phyloP scores from a whole-genome alignment of 2,797 vertebrate species.

The Craterocephalus amniculus region DNA sequence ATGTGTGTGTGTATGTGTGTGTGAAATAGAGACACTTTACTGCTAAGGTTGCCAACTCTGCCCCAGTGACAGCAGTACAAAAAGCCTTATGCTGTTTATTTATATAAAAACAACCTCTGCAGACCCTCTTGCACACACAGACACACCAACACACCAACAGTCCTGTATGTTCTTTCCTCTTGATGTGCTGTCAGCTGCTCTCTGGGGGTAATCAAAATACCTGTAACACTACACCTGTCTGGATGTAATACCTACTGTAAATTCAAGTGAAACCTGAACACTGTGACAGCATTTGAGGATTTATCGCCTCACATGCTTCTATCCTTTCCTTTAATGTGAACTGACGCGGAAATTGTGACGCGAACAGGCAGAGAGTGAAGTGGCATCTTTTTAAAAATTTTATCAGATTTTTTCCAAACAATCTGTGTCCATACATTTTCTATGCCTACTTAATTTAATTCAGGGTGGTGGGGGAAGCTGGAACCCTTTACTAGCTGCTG shows the following conservation, averaged over 20 bases:
- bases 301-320: constrained; percentile 32
- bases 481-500: too few species aligned
- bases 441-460: too few species aligned
- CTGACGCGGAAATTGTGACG: constrained; percentile 23
- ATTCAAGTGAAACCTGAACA: constrained; percentile 52
- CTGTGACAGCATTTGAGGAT: constrained; percentile 32
- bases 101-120: constrained; percentile 52
- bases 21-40: constrained; percentile 23
- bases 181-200: constrained; percentile 54
- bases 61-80: constrained; percentile 55
- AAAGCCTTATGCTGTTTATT: constrained; percentile 56
- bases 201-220: constrained; percentile 65
- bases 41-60: constrained; percentile 38
- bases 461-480: too few species aligned
- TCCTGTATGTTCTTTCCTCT: constrained; percentile 61
- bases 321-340: constrained; percentile 34
- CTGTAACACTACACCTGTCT: constrained; percentile 61
- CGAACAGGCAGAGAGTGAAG: constrained; percentile 2
- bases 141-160: constrained; percentile 6
- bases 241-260: constrained; percentile 40
- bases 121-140: constrained; percentile 4
- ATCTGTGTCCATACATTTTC: background rate
- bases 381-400: constrained; percentile 39
- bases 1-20: constrained; percentile 26
- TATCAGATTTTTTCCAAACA: background rate